Evolutionary conservation across 2,888 invertebrate genomes (phyloP), one percentile per base, ranked within the genome.

Genomic region (Drosophila nigricruria): DNA sequence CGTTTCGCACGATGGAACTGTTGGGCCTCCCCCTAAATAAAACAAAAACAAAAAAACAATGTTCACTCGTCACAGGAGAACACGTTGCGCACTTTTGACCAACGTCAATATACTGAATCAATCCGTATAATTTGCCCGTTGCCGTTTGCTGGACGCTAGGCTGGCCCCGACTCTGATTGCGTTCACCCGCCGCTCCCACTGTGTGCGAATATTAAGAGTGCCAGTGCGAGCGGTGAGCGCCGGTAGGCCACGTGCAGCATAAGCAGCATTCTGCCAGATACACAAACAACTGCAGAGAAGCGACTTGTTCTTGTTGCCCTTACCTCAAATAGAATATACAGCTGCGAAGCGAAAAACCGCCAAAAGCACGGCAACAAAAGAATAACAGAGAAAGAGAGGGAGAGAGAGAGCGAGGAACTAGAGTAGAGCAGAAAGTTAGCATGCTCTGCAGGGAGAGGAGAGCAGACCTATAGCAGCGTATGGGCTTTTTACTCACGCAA

Each of bases 1-100:
- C 73, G 83, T 73, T 86, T 86, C 83, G 86, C 82, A 85, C 82
- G 86, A 77, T 71, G 47, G 60, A 73, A 32, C 63, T 36, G 40
- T 40, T 45, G 10, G 23, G 40, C 61, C 49, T 38, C 36, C 53
- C 49, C 45, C 30, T 32, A 49, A 56, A 60, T 62, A 53, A 52
- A 68, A 66, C 42, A 64, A 57, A 58, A 61, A 53, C 47, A 50
- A 32, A 54, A n/a, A n/a, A n/a, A n/a, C n/a, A n/a, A 3, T 43
- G 40, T 14, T 18, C 61, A 68, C 25, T 67, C 68, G 60, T 53
- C 66, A 53, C 52, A 52, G 56, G 47, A 49, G 47, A 58, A 74
- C 82, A 78, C 88, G 84, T 82, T 81, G 81, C 79, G 76, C 85
- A 74, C 81, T 74, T 71, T 70, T 77, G 82, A 73, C 81, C 85